Base-by-base conservation (phyloP, 2,113 vertebrate genomes). In the Actenoides lindsayi region DNA sequence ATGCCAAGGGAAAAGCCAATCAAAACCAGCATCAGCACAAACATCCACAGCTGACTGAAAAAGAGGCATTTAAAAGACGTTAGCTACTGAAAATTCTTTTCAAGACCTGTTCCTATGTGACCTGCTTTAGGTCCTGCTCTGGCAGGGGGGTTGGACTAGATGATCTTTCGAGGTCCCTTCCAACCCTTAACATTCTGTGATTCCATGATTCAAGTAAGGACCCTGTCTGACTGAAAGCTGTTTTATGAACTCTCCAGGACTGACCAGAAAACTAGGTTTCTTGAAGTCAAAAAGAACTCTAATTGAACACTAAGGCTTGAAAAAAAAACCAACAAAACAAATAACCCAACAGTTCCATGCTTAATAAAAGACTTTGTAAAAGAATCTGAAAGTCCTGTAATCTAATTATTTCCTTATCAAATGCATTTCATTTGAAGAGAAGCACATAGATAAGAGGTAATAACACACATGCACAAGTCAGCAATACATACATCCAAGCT, bases 41-140 rank as follows among this genome's bases (percentile, higher is more conserved):
- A 97, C 84, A 99, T 90, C 99, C 99, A 99, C 79, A 99, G 98
- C 62, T 98, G 98, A 97, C 99, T 99, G 85, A 42, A 97, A 98
- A 83, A 96, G 15, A 96, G 41, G 35, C 64, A 56, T 85, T 84
- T 73, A 50, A 81, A 86, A 87, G 19, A 69, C 80, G 13, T 91
- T 83, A 93, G 83, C 25, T 82, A 23, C 63, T 68, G 50, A 87
- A 85, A n/a, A 70, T 33, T 79, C 25, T 68, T 89, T 81, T 68
- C 46, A 42, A 42, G 42, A 42, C 42, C 5, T 15, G 42, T 42
- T 42, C 42, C 15, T 42, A 42, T 42, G 42, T 42, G 42, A 42
- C 42, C 42, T 42, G 42, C 42, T 42, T 15, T 42, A 41, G 42
- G 42, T 42, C 42, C 42, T 42, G 42, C 14, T 42, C 42, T 42